Percentiles rank a stretch among this genome's conserved stretches.
Conservation (phyloP, 2,113 vertebrate species). For the Apistogramma diplotaenia region DNA sequence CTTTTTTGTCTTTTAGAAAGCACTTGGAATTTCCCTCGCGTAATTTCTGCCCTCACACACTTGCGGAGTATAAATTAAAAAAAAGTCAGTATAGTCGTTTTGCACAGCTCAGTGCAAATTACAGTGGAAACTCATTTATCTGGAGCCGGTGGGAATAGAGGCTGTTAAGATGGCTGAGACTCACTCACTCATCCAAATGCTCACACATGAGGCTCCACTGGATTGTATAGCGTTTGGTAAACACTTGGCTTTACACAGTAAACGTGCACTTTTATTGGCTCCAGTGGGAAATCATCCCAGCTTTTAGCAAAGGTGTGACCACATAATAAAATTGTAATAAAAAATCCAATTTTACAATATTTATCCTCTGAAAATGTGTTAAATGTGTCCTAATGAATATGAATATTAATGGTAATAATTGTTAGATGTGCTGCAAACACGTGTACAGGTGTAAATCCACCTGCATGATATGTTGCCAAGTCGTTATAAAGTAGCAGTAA, state of each 20-base stretch:
- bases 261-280: neutral
- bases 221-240: conserved; percentile 8
- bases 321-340: neutral
- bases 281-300: neutral
- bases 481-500: neutral
- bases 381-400: neutral
- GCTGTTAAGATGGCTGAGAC: conserved; percentile 38
- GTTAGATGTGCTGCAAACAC: neutral
- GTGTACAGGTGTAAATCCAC: neutral
- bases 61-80: conserved; percentile 51
- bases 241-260: conserved; percentile 14
- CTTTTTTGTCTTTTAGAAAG: conserved; percentile 4
- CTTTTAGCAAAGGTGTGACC: neutral
- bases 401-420: neutral
- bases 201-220: conserved; percentile 4
- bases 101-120: conserved; percentile 62
- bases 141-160: conserved; percentile 53
- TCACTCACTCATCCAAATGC: conserved; percentile 38
- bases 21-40: conserved; percentile 51
- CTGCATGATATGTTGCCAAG: neutral
- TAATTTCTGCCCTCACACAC: conserved; percentile 29
- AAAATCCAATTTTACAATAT: neutral
- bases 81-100: conserved; percentile 46
- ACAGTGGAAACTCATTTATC: conserved; percentile 57
- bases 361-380: neutral